These are phyloP conservation scores for Globodera rostochiensis DNA, from an alignment of 1,140 invertebrate species.

Conservation along the genomic window DNA sequence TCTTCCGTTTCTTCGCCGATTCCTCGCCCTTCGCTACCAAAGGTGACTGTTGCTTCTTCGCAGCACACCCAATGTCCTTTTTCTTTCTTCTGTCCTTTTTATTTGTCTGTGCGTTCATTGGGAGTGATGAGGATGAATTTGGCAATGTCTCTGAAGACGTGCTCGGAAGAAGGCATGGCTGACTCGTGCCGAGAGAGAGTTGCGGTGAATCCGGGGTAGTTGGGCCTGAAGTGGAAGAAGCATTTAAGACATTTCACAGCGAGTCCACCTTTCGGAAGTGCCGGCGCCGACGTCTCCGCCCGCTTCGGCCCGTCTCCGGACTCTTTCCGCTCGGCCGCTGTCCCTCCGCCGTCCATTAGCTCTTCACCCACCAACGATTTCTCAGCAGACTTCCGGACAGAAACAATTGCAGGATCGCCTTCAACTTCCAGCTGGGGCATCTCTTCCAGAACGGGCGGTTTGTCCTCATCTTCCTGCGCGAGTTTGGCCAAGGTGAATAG, in stretches of 20 bases:
- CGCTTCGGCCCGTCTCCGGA: no score
- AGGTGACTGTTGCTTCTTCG: not conserved
- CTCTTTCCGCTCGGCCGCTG: not conserved
- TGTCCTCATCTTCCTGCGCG: slow-evolving; percentile 33
- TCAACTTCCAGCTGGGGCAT: slow-evolving; percentile 32
- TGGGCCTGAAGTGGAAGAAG: not conserved
- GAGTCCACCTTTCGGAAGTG: not conserved
- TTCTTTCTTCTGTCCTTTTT: not conserved
- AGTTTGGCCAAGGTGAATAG: slow-evolving; percentile 29
- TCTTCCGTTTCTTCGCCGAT: not conserved
- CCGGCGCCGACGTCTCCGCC: not conserved
- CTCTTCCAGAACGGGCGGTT: slow-evolving; percentile 32
- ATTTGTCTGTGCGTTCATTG: no score
- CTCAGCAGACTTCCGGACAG: no score
- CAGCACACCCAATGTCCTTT: not conserved
- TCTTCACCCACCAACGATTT: not conserved
- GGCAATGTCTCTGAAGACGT: no score
- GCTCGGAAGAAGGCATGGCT: no score
- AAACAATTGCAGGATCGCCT: not conserved
- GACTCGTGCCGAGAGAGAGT: not conserved
- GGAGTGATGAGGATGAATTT: no score
- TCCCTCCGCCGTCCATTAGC: not conserved
- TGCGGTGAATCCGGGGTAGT: not conserved
- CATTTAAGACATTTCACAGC: not conserved
- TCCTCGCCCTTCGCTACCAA: not conserved